These are phyloP conservation scores for Anolis carolinensis DNA, from an alignment of 2,113 vertebrate genomes.

Conservation along the genomic window DNA sequence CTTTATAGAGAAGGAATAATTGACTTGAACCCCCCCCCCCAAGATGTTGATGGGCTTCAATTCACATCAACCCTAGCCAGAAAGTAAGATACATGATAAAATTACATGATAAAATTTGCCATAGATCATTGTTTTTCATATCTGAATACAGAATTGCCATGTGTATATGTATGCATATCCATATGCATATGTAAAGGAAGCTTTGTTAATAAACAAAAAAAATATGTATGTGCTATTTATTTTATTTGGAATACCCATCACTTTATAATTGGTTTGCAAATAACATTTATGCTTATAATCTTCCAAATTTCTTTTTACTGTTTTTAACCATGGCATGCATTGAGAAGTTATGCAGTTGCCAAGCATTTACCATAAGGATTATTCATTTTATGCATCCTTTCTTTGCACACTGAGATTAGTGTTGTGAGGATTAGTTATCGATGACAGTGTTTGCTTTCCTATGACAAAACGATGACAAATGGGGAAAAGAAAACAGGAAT, in stretches of 20 bases:
- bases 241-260: neutral
- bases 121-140: too few relatives aligned
- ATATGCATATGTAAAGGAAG: neutral
- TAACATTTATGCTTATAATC: neutral
- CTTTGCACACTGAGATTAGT: neutral
- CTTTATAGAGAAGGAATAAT: too few relatives aligned
- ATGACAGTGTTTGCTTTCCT: neutral
- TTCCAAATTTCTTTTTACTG: neutral
- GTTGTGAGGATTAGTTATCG: neutral
- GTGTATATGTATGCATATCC: neutral
- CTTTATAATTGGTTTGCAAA: neutral
- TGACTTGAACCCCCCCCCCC: too few relatives aligned
- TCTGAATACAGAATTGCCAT: neutral
- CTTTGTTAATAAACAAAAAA: neutral
- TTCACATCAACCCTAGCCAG: too few relatives aligned
- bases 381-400: neutral
- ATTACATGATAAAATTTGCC: too few relatives aligned
- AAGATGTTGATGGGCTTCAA: too few relatives aligned
- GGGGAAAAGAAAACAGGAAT: neutral
- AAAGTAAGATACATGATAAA: too few relatives aligned
- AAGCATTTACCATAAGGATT: neutral
- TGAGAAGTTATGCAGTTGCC: neutral
- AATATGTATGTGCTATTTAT: neutral
- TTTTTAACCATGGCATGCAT: neutral
- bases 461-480: conserved; percentile 2